phyloP scores from a whole-genome alignment of 2,797 vertebrate species.

The Sebastes kiyomatsui region DNA sequence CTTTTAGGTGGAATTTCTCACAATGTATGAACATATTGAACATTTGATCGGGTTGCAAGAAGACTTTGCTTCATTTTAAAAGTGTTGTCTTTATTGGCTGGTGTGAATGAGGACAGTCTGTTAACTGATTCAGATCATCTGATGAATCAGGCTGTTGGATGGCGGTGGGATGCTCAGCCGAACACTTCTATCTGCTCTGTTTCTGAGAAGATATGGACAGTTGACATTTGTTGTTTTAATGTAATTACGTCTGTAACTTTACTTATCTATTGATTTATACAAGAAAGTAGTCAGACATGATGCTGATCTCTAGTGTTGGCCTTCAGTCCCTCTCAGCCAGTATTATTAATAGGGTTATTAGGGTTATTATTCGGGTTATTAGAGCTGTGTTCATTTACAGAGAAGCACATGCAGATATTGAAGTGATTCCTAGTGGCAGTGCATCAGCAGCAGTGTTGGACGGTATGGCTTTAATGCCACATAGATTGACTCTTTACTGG shows the following conservation, averaged over 20 bases:
- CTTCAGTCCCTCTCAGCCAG: conserved; percentile 30
- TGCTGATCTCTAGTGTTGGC: not conserved
- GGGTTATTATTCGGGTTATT: not conserved
- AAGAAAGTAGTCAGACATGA: not conserved
- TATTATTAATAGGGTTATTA: not conserved
- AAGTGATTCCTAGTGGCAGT: not conserved
- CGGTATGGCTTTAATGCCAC: not conserved
- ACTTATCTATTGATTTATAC: not conserved
- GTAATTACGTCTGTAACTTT: not conserved
- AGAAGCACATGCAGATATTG: conserved; percentile 7
- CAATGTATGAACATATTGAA: not conserved
- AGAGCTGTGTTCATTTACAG: conserved; percentile 38
- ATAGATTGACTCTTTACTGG: not conserved
- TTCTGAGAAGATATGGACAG: too few species aligned
- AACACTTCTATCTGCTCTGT: too few species aligned
- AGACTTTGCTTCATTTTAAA: not conserved
- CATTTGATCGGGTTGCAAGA: not conserved
- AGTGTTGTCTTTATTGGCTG: too few species aligned
- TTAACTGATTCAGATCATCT: too few species aligned
- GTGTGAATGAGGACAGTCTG: too few species aligned
- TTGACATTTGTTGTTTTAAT: not conserved
- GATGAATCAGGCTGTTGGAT: too few species aligned
- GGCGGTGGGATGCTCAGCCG: too few species aligned
- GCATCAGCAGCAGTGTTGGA: not conserved
- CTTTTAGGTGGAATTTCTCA: not conserved